Base-by-base conservation (phyloP, 2,113 vertebrate genomes). In the Grammomys dolichurus region DNA sequence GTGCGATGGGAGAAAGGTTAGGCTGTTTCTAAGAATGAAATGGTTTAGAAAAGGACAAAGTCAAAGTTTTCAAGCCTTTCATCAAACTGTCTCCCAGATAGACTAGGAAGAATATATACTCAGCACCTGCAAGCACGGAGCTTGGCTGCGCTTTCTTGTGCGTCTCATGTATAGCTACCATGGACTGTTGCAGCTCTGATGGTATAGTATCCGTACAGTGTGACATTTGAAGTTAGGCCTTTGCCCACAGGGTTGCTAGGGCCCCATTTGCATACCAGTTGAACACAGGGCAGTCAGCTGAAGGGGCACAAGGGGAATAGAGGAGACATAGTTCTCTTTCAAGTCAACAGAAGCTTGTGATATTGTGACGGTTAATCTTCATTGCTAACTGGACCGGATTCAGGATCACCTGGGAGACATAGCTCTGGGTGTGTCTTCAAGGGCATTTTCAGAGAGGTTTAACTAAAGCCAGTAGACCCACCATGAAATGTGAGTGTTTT, bases 21-120 rank as follows among this genome's bases (percentile, higher is more conserved):
- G 3, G 11, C 1, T 75, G 5, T 70, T 80, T 33, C 11, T 65
- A 90, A 48, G 82, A 72, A 56, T 76, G 40, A 90, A 90, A 90
- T 46, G 65, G 2, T 80, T 80, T 90, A 5, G 10, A 92, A 95
- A 93, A 76, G 7, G 8, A 48, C 2, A 73, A 70, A 67, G 56
- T 70, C 31, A 51, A 73, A 73, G n/a, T 40, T 72, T 95, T 91
- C 28, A 76, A 75, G 58, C 28, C 13, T 58, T 78, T 89, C 60
- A 26, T 31, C 73, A 48, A 89, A 86, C 31, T 65, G 24, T 46
- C 17, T 54, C 22, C 20, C 40, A 76, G 24, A 73, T 86, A 96
- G 48, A 72, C 3, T 17, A 20, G 40, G 60, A 86, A 65, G 81
- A 69, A 4, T n/a, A 70, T 51, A 33, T 9, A 5, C 33, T 22